phyloP scores from a whole-genome alignment of 1,140 invertebrate species.

The Holotrichia oblita region DNA sequence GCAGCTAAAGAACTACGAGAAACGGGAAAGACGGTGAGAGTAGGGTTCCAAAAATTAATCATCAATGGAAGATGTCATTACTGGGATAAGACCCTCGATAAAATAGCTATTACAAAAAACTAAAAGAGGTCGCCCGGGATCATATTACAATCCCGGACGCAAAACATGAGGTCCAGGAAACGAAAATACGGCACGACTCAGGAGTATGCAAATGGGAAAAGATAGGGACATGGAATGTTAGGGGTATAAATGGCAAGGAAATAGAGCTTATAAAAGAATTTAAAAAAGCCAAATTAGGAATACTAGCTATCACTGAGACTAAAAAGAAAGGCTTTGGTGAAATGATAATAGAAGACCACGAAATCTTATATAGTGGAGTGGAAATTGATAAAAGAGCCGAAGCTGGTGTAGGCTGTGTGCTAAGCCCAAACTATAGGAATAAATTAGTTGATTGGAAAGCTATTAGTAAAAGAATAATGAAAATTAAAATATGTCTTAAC shows the following conservation, averaged over 20 bases:
- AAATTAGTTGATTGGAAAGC: neutral
- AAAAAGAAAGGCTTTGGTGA: conserved; percentile 5
- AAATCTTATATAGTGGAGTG: neutral
- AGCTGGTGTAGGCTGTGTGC: neutral
- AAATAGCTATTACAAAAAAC: too few species aligned
- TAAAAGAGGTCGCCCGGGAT: too few species aligned
- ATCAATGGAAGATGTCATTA: too few species aligned
- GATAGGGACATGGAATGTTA: neutral
- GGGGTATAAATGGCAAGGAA: neutral
- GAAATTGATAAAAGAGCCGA: neutral
- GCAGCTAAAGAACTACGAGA: too few species aligned
- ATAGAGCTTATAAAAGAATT: conserved; percentile 3
- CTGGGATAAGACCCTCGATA: too few species aligned
- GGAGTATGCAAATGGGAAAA: neutral
- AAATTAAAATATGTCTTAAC: neutral
- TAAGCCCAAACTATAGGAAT: neutral
- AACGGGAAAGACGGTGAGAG: too few species aligned
- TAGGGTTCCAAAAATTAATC: too few species aligned
- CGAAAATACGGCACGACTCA: too few species aligned
- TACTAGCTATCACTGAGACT: neutral
- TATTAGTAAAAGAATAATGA: neutral
- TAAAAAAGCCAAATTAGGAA: neutral
- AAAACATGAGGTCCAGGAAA: too few species aligned
- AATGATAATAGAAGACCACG: neutral
- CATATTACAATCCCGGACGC: too few species aligned